Base-by-base conservation (phyloP, 1,140 invertebrate species). In the Ceratitis capitata region DNA sequence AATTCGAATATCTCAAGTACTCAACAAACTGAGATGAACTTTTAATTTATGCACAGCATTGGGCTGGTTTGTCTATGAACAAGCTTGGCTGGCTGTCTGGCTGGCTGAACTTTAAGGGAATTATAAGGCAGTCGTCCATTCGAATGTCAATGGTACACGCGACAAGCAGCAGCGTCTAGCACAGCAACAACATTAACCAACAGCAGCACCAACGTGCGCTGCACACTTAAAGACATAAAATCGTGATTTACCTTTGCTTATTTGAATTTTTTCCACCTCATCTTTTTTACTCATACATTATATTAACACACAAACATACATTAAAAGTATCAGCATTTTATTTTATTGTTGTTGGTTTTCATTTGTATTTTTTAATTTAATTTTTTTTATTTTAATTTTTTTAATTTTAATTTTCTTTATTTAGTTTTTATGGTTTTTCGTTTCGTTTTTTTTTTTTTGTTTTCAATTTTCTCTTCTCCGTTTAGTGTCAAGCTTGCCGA, bases 401-500 rank as follows among this genome's bases (percentile, higher is more conserved):
- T 78, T 78, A 45, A 78, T 45, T n/a, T n/a, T n/a, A n/a, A n/a
- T n/a, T n/a, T n/a, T n/a, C n/a, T 56, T 56, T 56, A 56, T 0
- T 56, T 64, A 29, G n/a, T n/a, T n/a, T n/a, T n/a, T n/a, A n/a
- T 64, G 32, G 4, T 7, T 3, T 64, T 64, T 64, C 32, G 12
- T 61, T 61, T 26, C n/a, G 6, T 9, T 61, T 53, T 51, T n/a
- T n/a, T n/a, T 69, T 69, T 39, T 39, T 39, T 78, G 42, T 23
- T 45, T 45, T 47, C 42, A 78, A 39, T 49, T 51, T 39, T n/a
- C 12, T 53, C 82, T 83, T 26, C 26, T 16, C 49, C 35, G 45
- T 35, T 83, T 83, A 83, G 82, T 83, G 82, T 53, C 82, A 83
- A 83, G 49, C 82, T 32, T 51, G 82, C 23, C 45, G 49, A 51